These are phyloP conservation scores for Leptodactylus fallax DNA, from an alignment of 2,797 vertebrate species.

Conservation along the genomic window DNA sequence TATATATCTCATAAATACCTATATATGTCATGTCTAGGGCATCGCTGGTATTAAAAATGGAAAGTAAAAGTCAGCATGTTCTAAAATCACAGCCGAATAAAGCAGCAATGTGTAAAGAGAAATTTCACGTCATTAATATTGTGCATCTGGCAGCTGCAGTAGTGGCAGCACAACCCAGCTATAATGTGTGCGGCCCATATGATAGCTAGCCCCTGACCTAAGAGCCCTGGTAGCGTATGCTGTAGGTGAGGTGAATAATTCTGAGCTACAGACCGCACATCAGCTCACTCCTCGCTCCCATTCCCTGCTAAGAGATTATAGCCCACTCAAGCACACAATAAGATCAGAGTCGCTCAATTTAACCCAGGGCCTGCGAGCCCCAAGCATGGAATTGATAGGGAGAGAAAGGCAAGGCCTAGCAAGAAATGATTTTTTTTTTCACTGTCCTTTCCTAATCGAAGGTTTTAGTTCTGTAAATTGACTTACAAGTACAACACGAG, in stretches of 20 bases:
- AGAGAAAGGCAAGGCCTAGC: neutral
- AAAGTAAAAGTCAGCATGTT: neutral
- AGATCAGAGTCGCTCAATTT: constrained; percentile 52
- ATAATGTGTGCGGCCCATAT: neutral
- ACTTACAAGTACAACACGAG: neutral
- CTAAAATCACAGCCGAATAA: neutral
- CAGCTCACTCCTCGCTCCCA: neutral
- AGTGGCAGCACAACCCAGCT: neutral
- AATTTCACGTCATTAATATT: neutral
- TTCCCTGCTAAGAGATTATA: constrained; percentile 45
- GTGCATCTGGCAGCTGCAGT: neutral
- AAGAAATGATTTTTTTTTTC: neutral
- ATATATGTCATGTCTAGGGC: neutral
- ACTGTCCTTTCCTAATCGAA: neutral
- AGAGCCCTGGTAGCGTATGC: neutral
- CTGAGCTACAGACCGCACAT: neutral
- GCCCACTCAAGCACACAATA: constrained; percentile 48
- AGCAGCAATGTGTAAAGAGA: neutral
- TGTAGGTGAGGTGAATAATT: neutral
- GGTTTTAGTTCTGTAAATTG: neutral
- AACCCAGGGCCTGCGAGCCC: constrained; percentile 25
- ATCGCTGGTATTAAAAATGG: neutral
- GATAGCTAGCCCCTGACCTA: neutral
- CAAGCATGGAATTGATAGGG: constrained; percentile 5
- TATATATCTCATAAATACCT: no score